Evolutionary conservation across 2,888 invertebrate species (phyloP), one percentile per base, ranked within the genome.

Genomic region (Agonum fuliginosum): DNA sequence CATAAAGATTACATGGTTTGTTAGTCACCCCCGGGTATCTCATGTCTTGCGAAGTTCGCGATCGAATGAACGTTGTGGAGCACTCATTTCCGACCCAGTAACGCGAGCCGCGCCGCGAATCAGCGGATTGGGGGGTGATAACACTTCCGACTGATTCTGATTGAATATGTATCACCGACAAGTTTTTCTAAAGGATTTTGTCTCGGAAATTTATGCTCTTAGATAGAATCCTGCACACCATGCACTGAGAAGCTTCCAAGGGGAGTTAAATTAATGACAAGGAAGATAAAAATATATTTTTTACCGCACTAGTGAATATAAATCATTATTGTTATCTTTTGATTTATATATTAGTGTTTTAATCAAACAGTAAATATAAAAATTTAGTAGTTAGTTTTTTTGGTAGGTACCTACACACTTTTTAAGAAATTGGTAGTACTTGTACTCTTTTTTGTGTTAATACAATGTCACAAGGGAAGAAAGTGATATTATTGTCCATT

Each of bases 1-100:
- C 83, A 85, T 85, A 85, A 85, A 84, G 85, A 85, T 85, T 85
- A 85, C 83, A 83, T 79, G 83, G 75, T 75, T 67, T 75, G 75
- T 75, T 75, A 75, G 75, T 41, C 74, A 74, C 75, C 75, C 75
- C 12, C 20, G 20, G 41, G 43, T 46, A 46, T 17, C 46, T 46
- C 19, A 4, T 19, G 1, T 46, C 17, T 46, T 46, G 37, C 12
- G 46, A 17, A 46, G 17, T 19, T 46, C 19, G 30, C 24, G 27
- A 58, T 58, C 14, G 30, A 62, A 8, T 8, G 27, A 14, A 30
- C 4, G 27, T n/a, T 20, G 20, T 22, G 10, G 22, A 62, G 46
- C 10, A 62, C 20, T 74, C 65, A 74, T 74, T 74, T 65, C 73
- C 65, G 46, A 46, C 65, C 74, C 65, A 74, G 58, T 65, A 74